Evolutionary conservation across 2,113 vertebrate genomes (phyloP), one percentile per base, ranked within the genome.

Genomic region (Pitta sordida): DNA sequence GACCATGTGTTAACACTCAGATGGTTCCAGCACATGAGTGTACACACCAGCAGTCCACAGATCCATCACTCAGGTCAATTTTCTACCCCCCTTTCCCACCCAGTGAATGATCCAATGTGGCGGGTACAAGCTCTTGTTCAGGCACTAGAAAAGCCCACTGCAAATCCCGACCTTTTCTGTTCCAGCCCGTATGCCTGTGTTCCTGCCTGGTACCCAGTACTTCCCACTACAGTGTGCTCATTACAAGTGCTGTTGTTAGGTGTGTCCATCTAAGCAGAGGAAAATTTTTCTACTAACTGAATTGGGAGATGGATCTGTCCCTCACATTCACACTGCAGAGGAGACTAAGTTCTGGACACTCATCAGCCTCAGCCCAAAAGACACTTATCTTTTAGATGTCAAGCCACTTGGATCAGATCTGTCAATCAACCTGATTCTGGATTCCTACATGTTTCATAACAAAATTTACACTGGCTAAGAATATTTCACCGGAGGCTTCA

Each of bases 1-100:
- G 94, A 97, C 96, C 98, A 98, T 98, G 97, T 98, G 98, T 98
- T 98, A 98, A 98, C 91, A 93, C 98, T 98, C 98, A 98, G 93
- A 96, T 91, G 96, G 75, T 94, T 95, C 94, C 92, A 94, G 82
- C 94, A 93, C 85, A 70, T 78, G 82, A 92, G 88, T 64, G 68
- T 48, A 44, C 94, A 95, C 93, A 96, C 85, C 95, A 96, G 88
- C 95, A 92, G 93, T 91, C 85, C 71, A 70, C 39, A 94, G 87
- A 96, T 97, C 89, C 95, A 96, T 97, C 97, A 97, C 83, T 49
- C 59, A 62, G 92, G 83, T 76, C 94, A 77, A 14, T 96, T 95
- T 90, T 94, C 95, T 69, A 10, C 11, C 51, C 90, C 48, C 18
- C 32, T 71, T 93, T 44, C 48, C 55, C 44, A 75, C 7, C 43